phyloP scores from a whole-genome alignment of 1,140 invertebrate genomes.

The Lordiphosa clarofinis region DNA sequence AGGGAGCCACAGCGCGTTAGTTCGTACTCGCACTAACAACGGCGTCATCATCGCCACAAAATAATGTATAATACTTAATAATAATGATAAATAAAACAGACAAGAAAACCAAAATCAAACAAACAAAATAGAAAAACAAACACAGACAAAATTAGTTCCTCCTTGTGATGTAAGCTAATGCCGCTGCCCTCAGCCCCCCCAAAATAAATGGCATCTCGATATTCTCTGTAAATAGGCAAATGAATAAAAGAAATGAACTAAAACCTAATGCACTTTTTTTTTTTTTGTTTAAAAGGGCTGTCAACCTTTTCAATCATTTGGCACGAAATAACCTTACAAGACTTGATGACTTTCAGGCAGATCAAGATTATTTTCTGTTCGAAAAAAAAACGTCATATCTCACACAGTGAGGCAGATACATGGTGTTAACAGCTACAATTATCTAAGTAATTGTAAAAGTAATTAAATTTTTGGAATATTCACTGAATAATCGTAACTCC shows the following conservation, averaged over 20 bases:
- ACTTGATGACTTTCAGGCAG: too few relatives aligned
- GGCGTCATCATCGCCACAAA: constrained; percentile 14
- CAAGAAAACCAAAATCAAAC: too few relatives aligned
- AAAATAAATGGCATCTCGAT: constrained; percentile 10
- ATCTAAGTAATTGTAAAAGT: too few relatives aligned
- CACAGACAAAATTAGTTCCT: constrained; percentile 39
- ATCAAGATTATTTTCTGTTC: too few relatives aligned
- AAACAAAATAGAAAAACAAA: background rate
- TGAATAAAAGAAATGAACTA: constrained; percentile 6
- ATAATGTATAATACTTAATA: background rate
- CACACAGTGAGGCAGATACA: too few relatives aligned
- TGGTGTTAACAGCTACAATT: too few relatives aligned
- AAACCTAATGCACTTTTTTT: constrained; percentile 9
- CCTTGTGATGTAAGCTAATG: constrained; percentile 49
- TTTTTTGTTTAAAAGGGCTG: constrained; percentile 33
- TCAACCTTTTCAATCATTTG: constrained; percentile 30
- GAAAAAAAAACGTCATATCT: too few relatives aligned
- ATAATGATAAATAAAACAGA: constrained; percentile 5
- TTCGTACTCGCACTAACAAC: background rate
- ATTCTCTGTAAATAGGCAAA: constrained; percentile 8
- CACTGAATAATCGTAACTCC: too few relatives aligned
- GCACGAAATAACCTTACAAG: background rate
- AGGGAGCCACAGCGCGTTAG: constrained; percentile 46
- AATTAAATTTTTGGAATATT: too few relatives aligned
- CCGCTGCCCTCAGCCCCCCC: background rate